Percentiles rank a stretch among this genome's conserved stretches.
Conservation (phyloP, 2,113 vertebrate species). For the Brachyistius frenatus region DNA sequence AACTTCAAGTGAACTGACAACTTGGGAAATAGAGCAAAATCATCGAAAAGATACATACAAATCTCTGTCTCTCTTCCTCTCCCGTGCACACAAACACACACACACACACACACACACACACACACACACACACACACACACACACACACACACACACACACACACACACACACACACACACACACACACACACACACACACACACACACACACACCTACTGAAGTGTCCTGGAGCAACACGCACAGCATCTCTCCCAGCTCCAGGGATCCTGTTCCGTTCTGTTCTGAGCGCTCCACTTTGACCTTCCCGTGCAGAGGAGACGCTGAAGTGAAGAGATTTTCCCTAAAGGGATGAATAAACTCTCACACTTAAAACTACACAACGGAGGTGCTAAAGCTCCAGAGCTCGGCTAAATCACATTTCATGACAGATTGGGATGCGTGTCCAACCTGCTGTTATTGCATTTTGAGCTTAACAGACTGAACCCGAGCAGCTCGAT, state of each 20-base stretch:
- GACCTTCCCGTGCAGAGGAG: slow-evolving; percentile 43
- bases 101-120: slow-evolving; percentile 6
- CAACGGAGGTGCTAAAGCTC: background rate
- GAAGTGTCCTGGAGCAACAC: slow-evolving; percentile 42
- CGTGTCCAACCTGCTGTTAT: slow-evolving; percentile 30
- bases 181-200: slow-evolving; percentile 5
- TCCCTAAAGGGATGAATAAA: slow-evolving; percentile 31
- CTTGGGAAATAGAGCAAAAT: slow-evolving; percentile 14
- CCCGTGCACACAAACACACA: slow-evolving; percentile 2
- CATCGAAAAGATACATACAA: background rate
- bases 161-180: slow-evolving; percentile 6
- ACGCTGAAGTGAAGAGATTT: background rate
- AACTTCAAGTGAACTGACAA: slow-evolving; percentile 14
- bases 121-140: background rate
- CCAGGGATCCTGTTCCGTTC: slow-evolving; percentile 29
- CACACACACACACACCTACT: slow-evolving; percentile 1
- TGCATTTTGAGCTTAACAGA: slow-evolving; percentile 48
- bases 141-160: slow-evolving; percentile 10
- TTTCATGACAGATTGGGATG: slow-evolving; percentile 27
- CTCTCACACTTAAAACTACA: slow-evolving; percentile 5
- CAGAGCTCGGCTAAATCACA: background rate
- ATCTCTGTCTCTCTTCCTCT: background rate
- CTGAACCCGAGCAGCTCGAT: slow-evolving; percentile 37
- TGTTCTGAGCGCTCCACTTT: slow-evolving; percentile 16
- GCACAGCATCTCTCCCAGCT: slow-evolving; percentile 22